Percentiles rank a stretch among this genome's conserved stretches.
Evolutionary conservation across 2,113 vertebrate genomes (phyloP).

Genomic region (Sander vitreus): DNA sequence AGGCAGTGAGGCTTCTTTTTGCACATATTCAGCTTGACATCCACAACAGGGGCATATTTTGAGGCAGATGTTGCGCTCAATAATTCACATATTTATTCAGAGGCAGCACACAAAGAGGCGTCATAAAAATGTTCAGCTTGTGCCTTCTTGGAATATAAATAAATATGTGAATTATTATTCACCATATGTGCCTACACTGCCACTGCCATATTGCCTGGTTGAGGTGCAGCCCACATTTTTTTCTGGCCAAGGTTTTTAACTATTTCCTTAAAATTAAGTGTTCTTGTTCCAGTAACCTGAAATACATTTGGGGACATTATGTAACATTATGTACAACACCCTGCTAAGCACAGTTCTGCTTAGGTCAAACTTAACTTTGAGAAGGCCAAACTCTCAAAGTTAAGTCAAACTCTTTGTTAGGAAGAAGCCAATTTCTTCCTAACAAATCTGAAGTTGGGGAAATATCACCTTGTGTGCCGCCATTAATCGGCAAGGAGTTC

Average conservation of each 20-base stretch:
- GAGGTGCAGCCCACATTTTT: background rate
- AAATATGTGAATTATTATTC: slow-evolving; percentile 43
- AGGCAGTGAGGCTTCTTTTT: slow-evolving; percentile 10
- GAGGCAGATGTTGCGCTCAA: slow-evolving; percentile 58
- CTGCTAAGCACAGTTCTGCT: background rate
- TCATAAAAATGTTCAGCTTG: slow-evolving; percentile 42
- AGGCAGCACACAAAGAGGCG: slow-evolving; percentile 23
- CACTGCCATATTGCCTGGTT: slow-evolving; percentile 10
- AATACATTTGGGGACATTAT: background rate
- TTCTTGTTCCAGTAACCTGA: background rate
- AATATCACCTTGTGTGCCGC: too few relatives aligned
- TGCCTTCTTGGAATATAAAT: slow-evolving; percentile 21
- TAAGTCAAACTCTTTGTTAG: too few relatives aligned
- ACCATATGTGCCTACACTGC: background rate
- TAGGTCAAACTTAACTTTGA: background rate
- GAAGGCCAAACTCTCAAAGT: background rate
- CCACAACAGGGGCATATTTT: slow-evolving; percentile 50
- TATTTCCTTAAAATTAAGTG: background rate
- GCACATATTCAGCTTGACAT: slow-evolving; percentile 49
- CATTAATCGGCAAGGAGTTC: too few relatives aligned
- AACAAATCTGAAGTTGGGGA: too few relatives aligned
- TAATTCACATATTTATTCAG: slow-evolving; percentile 60
- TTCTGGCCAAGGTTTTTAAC: background rate
- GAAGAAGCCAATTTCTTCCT: too few relatives aligned
- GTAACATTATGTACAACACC: background rate